Evolutionary conservation across 2,113 vertebrate genomes (phyloP).

Genomic region (Phainopepla nitens): DNA sequence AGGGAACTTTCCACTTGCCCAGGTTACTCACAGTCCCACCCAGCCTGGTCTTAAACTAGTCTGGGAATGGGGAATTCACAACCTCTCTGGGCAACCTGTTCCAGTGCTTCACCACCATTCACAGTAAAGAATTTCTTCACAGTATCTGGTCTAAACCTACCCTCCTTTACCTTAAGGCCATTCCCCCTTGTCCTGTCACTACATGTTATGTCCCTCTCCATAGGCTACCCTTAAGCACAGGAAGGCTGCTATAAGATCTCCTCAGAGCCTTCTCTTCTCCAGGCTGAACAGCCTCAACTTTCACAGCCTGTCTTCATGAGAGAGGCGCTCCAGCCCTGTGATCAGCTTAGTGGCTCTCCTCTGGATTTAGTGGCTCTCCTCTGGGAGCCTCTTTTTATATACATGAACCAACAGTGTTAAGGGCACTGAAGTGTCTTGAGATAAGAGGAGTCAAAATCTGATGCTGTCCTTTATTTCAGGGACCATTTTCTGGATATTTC

Average conservation of each 20-base stretch:
- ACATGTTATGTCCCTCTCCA: not conserved
- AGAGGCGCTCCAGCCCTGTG: not conserved
- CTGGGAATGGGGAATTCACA: not conserved
- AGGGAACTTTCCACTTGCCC: not conserved
- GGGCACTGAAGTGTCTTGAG: not conserved
- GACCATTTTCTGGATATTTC: not conserved
- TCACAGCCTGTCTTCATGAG: not conserved
- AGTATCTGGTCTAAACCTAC: not conserved
- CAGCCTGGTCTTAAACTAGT: not conserved
- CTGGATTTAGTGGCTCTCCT: not conserved
- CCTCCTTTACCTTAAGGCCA: not conserved
- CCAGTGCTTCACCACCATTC: not conserved
- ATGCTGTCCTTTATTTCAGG: not conserved
- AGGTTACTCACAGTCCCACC: not conserved
- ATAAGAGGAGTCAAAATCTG: not conserved
- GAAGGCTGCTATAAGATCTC: not conserved
- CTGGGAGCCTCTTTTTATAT: not conserved
- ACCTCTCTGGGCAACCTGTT: not conserved
- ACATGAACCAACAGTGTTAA: accelerated
- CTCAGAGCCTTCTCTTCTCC: not conserved
- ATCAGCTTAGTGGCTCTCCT: not conserved
- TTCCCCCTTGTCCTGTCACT: not conserved
- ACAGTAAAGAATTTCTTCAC: not conserved
- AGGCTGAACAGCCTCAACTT: not conserved
- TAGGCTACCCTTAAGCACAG: too few relatives aligned